Percentiles rank a stretch among this genome's conserved stretches.
Evolutionary conservation across 2,113 vertebrate genomes (phyloP).

Genomic region (Saguinus midas): DNA sequence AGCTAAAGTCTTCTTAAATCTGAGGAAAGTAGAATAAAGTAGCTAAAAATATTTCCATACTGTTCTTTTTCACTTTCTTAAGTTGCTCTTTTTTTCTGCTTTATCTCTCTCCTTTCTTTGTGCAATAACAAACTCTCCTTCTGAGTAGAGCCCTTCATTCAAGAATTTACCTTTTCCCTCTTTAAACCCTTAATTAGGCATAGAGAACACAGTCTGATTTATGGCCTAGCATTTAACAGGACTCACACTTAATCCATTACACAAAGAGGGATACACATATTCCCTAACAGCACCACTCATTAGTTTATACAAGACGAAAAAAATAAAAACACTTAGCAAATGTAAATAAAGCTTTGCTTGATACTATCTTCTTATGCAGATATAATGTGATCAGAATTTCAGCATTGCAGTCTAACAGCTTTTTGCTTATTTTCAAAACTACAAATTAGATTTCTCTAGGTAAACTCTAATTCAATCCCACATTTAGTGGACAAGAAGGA

Average conservation of each 20-base stretch:
- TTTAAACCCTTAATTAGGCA: constrained; percentile 75
- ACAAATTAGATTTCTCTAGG: constrained; percentile 78
- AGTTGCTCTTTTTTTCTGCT: constrained; percentile 52
- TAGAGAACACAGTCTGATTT: constrained; percentile 74
- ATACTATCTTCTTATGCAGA: constrained; percentile 68
- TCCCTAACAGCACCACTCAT: constrained; percentile 67
- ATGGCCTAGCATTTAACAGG: constrained; percentile 72
- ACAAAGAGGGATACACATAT: constrained; percentile 73
- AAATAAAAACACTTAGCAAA: constrained; percentile 68
- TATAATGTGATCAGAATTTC: constrained; percentile 70
- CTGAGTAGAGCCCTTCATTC: constrained; percentile 69
- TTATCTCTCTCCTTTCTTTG: constrained; percentile 66
- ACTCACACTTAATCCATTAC: constrained; percentile 76
- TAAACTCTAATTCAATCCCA: constrained; percentile 75
- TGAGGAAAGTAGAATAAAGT: background rate
- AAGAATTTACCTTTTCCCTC: constrained; percentile 72
- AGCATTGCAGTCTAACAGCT: constrained; percentile 55
- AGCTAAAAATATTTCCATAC: constrained; percentile 25
- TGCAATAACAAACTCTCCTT: constrained; percentile 63
- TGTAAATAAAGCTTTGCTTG: constrained; percentile 77
- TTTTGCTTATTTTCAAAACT: constrained; percentile 76
- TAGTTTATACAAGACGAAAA: constrained; percentile 72
- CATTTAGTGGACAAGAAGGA: constrained; percentile 67
- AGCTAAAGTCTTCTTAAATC: background rate
- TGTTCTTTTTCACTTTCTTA: constrained; percentile 45